phyloP scores from a whole-genome alignment of 2,888 invertebrate genomes.

The Eurytoma adleriae region DNA sequence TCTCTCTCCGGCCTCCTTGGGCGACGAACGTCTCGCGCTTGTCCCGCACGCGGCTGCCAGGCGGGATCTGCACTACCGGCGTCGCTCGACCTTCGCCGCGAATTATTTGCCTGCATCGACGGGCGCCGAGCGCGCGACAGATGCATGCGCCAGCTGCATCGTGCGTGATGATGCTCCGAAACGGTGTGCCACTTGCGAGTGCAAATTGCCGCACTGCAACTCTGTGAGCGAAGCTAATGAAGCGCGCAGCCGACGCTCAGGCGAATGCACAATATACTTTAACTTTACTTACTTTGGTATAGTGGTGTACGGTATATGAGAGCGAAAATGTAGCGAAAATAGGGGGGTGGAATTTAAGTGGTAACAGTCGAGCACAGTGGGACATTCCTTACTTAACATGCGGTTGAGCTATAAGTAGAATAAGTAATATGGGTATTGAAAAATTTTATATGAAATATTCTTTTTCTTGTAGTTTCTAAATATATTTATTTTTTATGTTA shows the following conservation, averaged over 20 bases:
- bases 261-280: neutral
- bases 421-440: too few species aligned
- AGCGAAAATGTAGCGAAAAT: too few species aligned
- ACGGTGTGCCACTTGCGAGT: neutral
- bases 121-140: neutral
- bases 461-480: too few species aligned
- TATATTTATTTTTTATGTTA: neutral
- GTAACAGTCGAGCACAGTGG: too few species aligned
- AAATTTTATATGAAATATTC: too few species aligned
- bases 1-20: neutral
- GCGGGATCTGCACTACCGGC: constrained; percentile 38
- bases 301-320: too few species aligned
- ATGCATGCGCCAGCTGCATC: constrained; percentile 1
- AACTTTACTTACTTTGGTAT: too few species aligned
- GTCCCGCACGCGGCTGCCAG: neutral
- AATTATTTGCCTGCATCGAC: neutral
- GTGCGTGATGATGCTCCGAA: neutral
- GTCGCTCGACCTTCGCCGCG: constrained; percentile 30
- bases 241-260: neutral
- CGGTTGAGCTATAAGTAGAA: too few species aligned
- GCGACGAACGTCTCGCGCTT: neutral
- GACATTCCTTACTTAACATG: too few species aligned
- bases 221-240: neutral
- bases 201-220: neutral
- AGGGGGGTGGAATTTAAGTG: too few species aligned